A percentile compares a stretch with the other conserved stretches of the same genome.
phyloP scores from a whole-genome alignment of 2,888 invertebrate genomes.

The Ferdinandea cuprea region DNA sequence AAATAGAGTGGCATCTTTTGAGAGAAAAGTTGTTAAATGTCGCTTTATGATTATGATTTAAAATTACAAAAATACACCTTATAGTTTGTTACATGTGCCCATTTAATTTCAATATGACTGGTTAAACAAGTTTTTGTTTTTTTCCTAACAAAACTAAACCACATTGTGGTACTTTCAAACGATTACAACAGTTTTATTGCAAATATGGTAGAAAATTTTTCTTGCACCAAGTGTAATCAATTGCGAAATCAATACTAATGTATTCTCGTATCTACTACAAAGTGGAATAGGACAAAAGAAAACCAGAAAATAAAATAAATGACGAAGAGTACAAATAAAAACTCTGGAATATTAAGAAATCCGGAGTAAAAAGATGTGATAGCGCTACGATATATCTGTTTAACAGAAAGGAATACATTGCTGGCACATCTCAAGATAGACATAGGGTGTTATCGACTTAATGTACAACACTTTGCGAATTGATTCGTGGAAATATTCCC shows the following conservation, averaged over 20 bases:
- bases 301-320: slow-evolving; percentile 45
- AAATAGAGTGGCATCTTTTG: too few relatives aligned
- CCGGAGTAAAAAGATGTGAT: slow-evolving; percentile 64
- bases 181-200: slow-evolving; percentile 33
- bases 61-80: too few relatives aligned
- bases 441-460: too few relatives aligned
- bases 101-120: slow-evolving; percentile 39
- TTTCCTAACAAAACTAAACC: slow-evolving; percentile 30
- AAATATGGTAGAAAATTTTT: slow-evolving; percentile 49
- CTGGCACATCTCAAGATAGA: slow-evolving; percentile 37
- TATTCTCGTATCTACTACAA: slow-evolving; percentile 9
- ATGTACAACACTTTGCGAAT: too few relatives aligned
- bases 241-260: slow-evolving; percentile 61
- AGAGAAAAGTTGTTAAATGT: too few relatives aligned
- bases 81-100: too few relatives aligned
- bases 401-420: slow-evolving; percentile 26
- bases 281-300: slow-evolving; percentile 51
- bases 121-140: slow-evolving; percentile 8
- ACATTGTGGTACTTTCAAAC: slow-evolving; percentile 30
- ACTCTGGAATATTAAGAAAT: slow-evolving; percentile 64
- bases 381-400: slow-evolving; percentile 31
- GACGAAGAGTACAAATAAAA: slow-evolving; percentile 26
- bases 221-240: slow-evolving; percentile 36
- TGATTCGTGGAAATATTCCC: too few relatives aligned
- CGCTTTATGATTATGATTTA: too few relatives aligned